phyloP scores from a whole-genome alignment of 1,140 invertebrate species.

The Drosophila saltans region DNA sequence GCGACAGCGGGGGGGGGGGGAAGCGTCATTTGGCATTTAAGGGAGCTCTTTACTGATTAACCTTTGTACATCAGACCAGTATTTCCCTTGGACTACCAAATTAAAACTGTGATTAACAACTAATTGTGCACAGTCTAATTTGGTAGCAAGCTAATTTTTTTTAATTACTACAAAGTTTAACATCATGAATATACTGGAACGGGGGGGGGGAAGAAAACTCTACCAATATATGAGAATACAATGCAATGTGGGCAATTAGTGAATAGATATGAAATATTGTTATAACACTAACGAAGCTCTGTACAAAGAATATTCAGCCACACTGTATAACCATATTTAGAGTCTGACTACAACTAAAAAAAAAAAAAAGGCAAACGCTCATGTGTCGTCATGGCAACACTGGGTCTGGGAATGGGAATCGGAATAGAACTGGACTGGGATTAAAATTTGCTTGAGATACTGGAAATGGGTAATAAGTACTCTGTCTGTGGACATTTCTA shows the following conservation, averaged over 20 bases:
- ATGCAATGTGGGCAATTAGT: too few species aligned
- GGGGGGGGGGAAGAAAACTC: too few species aligned
- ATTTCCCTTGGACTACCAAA: background rate
- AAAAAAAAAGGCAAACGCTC: conserved; percentile 9
- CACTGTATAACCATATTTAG: background rate
- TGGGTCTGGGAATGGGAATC: too few species aligned
- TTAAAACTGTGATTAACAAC: background rate
- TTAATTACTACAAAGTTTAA: too few species aligned
- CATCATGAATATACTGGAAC: too few species aligned
- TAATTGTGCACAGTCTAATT: background rate
- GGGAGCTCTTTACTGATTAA: background rate
- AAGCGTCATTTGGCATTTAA: background rate
- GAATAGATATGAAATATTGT: too few species aligned
- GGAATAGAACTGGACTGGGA: background rate
- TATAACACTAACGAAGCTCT: too few species aligned
- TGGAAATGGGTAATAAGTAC: background rate
- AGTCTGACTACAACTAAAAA: conserved; percentile 11
- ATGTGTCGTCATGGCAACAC: conserved; percentile 16
- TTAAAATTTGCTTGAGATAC: background rate
- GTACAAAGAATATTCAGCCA: background rate
- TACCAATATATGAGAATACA: too few species aligned
- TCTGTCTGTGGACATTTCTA: background rate
- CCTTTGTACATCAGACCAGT: background rate
- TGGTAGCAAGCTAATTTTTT: background rate
- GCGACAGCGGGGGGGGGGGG: too few species aligned